These are phyloP conservation scores for Rhynchomys soricoides DNA, from an alignment of 2,113 vertebrate species.

Conservation along the genomic window DNA sequence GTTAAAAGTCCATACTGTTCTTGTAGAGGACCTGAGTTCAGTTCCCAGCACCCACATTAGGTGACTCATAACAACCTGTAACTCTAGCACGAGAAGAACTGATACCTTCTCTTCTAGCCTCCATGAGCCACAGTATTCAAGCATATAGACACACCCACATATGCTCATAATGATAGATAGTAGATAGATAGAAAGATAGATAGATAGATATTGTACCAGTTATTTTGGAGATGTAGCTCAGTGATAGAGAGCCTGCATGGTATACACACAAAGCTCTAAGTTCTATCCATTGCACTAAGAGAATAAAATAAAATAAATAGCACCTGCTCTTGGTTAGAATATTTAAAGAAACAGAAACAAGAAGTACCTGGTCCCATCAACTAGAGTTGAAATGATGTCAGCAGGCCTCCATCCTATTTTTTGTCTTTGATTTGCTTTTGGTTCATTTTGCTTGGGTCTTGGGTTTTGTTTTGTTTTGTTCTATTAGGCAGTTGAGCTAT, in stretches of 20 bases:
- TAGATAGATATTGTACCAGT: background rate
- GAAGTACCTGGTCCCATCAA: background rate
- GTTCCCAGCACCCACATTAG: background rate
- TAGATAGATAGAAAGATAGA: background rate
- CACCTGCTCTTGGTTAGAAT: background rate
- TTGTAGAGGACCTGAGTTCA: background rate
- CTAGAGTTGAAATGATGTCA: background rate
- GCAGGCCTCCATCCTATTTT: background rate
- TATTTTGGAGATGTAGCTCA: background rate
- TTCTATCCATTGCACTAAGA: background rate
- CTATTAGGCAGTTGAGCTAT: slow-evolving; percentile 9
- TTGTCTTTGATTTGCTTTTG: background rate
- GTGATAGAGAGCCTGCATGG: background rate
- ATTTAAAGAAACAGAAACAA: background rate
- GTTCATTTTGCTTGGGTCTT: slow-evolving; percentile 3
- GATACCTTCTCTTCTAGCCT: background rate
- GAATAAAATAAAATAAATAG: background rate
- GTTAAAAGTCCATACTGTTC: background rate
- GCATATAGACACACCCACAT: background rate
- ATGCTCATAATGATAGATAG: background rate
- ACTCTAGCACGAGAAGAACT: background rate
- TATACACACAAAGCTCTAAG: background rate
- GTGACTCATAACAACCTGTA: background rate
- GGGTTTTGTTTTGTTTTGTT: background rate
- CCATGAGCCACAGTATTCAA: background rate